Conservation (phyloP, 2,797 vertebrate genomes). For the Thripadectes ignobilis region DNA sequence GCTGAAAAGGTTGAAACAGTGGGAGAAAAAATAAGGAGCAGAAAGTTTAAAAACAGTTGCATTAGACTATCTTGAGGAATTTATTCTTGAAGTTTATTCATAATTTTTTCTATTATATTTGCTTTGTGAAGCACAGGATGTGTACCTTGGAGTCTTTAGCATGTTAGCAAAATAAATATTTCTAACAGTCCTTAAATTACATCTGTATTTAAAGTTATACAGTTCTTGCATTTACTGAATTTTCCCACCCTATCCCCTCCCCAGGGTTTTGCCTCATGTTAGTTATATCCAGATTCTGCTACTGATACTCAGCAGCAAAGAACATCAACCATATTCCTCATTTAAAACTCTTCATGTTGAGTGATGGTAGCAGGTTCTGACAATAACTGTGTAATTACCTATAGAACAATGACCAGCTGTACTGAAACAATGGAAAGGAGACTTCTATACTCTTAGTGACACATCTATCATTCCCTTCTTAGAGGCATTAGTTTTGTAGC, state of each 20-base stretch:
- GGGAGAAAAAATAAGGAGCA: fast-evolving
- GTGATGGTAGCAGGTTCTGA: neutral
- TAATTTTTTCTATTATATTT: neutral
- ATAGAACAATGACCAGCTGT: neutral
- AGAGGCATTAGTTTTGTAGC: neutral
- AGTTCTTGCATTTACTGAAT: neutral
- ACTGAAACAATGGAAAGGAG: neutral
- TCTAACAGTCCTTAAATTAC: neutral
- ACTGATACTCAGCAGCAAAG: neutral
- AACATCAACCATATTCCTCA: neutral
- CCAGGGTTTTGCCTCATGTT: neutral
- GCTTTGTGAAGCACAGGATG: neutral
- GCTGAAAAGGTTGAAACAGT: neutral
- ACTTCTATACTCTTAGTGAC: neutral
- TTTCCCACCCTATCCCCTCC: neutral
- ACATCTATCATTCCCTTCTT: neutral
- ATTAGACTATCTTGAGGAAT: neutral
- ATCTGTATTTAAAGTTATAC: neutral
- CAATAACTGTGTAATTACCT: neutral
- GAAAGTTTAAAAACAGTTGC: neutral
- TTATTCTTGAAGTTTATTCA: neutral
- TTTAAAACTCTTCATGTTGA: neutral
- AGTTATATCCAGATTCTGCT: neutral
- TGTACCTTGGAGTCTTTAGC: neutral
- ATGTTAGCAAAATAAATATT: neutral